Evolutionary conservation across 1,140 invertebrate genomes (phyloP).

Genomic region (Cydia fagiglandana): DNA sequence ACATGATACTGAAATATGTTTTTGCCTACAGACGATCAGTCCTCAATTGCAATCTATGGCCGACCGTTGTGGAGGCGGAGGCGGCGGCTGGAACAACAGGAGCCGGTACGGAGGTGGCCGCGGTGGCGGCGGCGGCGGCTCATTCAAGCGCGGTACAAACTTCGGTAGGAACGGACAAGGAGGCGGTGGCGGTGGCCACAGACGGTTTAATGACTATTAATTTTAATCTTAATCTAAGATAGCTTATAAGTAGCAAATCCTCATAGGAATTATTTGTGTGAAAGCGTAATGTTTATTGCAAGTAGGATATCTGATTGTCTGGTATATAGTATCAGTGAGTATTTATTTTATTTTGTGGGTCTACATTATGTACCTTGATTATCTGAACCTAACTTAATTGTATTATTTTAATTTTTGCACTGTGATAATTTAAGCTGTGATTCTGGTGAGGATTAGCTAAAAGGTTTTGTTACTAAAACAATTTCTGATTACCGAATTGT

Average conservation of each 20-base stretch:
- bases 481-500: conserved; percentile 8
- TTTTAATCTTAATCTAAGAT: conserved; percentile 45
- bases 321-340: conserved; percentile 39
- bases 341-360: conserved; percentile 44
- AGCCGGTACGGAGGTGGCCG: conserved; percentile 68
- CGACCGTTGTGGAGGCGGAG: conserved; percentile 78
- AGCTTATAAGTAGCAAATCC: conserved; percentile 64
- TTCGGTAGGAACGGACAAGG: conserved; percentile 61
- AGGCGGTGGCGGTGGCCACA: conserved; percentile 68
- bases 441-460: conserved; percentile 56
- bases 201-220: conserved; percentile 78
- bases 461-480: conserved; percentile 35
- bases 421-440: conserved; percentile 62
- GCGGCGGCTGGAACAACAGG: conserved; percentile 77
- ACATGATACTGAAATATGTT: not conserved
- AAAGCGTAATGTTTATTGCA: conserved; percentile 48
- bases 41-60: conserved; percentile 81
- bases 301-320: conserved; percentile 41
- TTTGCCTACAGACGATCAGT: conserved; percentile 74
- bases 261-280: conserved; percentile 60
- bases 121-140: conserved; percentile 59
- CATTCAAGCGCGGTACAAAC: conserved; percentile 67
- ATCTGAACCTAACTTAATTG: conserved; percentile 37
- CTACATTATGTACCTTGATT: conserved; percentile 32
- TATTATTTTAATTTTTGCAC: conserved; percentile 56